Evolutionary conservation across 1,140 invertebrate genomes (phyloP).

Genomic region (Neoseiulus cucumeris): DNA sequence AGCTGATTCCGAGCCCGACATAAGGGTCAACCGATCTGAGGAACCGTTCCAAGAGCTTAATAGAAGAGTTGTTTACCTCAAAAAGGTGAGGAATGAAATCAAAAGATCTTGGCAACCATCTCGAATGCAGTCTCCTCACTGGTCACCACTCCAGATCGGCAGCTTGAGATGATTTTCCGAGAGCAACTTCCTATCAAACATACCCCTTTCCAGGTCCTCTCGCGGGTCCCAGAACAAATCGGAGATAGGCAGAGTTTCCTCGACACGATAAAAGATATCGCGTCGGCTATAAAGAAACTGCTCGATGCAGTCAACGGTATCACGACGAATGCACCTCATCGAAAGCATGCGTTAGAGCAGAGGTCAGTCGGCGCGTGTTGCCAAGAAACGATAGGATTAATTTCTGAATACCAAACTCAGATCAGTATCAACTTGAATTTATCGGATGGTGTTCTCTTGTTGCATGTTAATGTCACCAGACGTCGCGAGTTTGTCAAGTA

Average conservation of each 20-base stretch:
- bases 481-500: constrained; percentile 99
- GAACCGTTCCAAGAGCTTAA: constrained; percentile 93
- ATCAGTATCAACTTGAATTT: too few relatives aligned
- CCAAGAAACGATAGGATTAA: too few relatives aligned
- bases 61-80: constrained; percentile 37
- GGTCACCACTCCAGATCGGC: too few relatives aligned
- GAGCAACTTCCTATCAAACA: too few relatives aligned
- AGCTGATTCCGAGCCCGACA: constrained; percentile 41
- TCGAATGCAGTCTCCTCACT: too few relatives aligned
- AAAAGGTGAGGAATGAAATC: too few relatives aligned
- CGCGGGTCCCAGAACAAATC: constrained; percentile 96
- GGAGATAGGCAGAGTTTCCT: constrained; percentile 93
- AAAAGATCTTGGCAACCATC: too few relatives aligned
- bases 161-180: too few relatives aligned
- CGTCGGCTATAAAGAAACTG: constrained; percentile 92
- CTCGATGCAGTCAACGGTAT: constrained; percentile 68
- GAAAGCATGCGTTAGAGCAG: too few relatives aligned
- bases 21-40: constrained; percentile 70
- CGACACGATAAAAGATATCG: constrained; percentile 99
- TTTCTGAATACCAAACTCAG: too few relatives aligned
- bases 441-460: background rate
- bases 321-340: constrained; percentile 17
- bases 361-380: too few relatives aligned
- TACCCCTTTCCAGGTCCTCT: constrained; percentile 85
- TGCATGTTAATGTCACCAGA: constrained; percentile 62